A percentile compares a stretch with the other conserved stretches of the same genome.
Evolutionary conservation across 1,140 invertebrate genomes (phyloP).

Genomic region (Microplitis demolitor): DNA sequence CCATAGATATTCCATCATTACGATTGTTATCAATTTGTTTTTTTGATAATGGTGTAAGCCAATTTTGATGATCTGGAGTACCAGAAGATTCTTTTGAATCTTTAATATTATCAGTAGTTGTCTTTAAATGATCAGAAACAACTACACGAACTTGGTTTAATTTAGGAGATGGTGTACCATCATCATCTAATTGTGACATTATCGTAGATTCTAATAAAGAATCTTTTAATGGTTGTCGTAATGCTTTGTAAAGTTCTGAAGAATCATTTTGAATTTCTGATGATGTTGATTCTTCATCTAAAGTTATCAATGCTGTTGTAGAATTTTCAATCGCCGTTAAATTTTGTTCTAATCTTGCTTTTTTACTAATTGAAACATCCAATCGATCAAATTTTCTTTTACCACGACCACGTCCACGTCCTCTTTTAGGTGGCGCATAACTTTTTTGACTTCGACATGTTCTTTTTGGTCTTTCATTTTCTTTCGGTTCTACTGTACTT

Average conservation of each 20-base stretch:
- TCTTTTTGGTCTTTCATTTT: slow-evolving; percentile 55
- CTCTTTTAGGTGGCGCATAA: slow-evolving; percentile 58
- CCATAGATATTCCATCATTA: slow-evolving; percentile 53
- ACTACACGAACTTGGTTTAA: not conserved
- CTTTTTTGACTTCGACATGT: slow-evolving; percentile 58
- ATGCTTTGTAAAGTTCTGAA: slow-evolving; percentile 46
- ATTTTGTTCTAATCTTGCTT: slow-evolving; percentile 46
- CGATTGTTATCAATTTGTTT: slow-evolving; percentile 38
- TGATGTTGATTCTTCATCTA: slow-evolving; percentile 7
- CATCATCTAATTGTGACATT: slow-evolving; percentile 10
- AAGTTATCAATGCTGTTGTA: slow-evolving; percentile 13
- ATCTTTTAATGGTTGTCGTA: slow-evolving; percentile 41
- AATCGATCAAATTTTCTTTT: slow-evolving; percentile 52
- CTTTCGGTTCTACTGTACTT: slow-evolving; percentile 36
- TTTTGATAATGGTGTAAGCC: slow-evolving; percentile 53
- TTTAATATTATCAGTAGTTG: slow-evolving; percentile 21
- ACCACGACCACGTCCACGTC: slow-evolving; percentile 55
- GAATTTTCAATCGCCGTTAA: not conserved
- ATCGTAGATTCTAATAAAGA: slow-evolving; percentile 20
- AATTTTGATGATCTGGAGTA: slow-evolving; percentile 46
- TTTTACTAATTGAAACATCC: slow-evolving; percentile 43
- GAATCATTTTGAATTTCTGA: slow-evolving; percentile 24
- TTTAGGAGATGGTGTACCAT: not conserved
- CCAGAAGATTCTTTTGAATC: slow-evolving; percentile 32
- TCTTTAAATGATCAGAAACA: not conserved